Evolutionary conservation across 2,888 invertebrate genomes (phyloP).

Genomic region (Hemistola chrysoprasaria): DNA sequence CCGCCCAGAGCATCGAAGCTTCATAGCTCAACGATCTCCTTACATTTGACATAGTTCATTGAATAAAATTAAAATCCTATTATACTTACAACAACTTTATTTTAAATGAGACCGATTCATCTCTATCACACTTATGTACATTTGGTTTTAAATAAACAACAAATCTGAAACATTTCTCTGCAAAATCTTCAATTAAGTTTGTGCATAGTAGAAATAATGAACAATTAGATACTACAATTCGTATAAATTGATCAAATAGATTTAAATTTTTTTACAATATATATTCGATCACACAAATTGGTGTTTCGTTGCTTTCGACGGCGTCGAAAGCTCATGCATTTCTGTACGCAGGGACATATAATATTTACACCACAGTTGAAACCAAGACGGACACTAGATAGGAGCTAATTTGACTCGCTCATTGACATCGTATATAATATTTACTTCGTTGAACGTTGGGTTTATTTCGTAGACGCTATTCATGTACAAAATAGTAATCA

Average conservation of each 20-base stretch:
- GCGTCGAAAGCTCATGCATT: constrained; percentile 39
- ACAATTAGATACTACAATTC: constrained; percentile 62
- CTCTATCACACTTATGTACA: constrained; percentile 83
- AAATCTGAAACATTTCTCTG: constrained; percentile 75
- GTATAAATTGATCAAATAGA: constrained; percentile 65
- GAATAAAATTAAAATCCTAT: constrained; percentile 25
- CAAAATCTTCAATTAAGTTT: constrained; percentile 73
- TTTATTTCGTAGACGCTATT: too few species aligned
- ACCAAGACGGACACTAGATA: constrained; percentile 2
- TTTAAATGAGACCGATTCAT: constrained; percentile 81
- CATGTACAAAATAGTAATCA: too few species aligned
- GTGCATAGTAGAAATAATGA: constrained; percentile 76
- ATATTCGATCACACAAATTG: constrained; percentile 64
- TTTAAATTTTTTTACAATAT: constrained; percentile 41
- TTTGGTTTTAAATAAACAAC: constrained; percentile 81
- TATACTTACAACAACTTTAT: constrained; percentile 79
- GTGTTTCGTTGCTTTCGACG: constrained; percentile 56
- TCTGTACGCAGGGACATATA: constrained; percentile 43
- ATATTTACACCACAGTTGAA: constrained; percentile 7
- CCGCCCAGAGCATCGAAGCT: too few species aligned
- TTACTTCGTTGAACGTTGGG: too few species aligned
- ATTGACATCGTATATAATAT: too few species aligned
- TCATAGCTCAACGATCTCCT: too few species aligned
- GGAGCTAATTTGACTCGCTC: neutral
- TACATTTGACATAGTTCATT: too few species aligned